Conservation (phyloP, 2,888 invertebrate genomes). For the Rutpela maculata region DNA sequence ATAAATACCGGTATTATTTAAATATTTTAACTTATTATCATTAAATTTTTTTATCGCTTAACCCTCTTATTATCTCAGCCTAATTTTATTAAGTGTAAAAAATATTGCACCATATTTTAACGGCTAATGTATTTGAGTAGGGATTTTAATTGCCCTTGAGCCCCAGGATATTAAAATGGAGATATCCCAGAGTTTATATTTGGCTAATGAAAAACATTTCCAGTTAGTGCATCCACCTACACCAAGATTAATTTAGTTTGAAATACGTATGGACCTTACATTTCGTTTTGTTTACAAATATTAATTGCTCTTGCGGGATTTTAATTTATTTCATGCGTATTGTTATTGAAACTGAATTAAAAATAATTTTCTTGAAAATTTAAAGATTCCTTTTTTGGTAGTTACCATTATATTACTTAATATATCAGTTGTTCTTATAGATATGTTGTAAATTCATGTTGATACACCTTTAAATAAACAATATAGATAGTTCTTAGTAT, state of each 20-base stretch:
- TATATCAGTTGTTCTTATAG: no score
- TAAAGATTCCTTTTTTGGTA: no score
- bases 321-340: no score
- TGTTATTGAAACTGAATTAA: no score
- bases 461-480: no score
- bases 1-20: neutral
- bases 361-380: no score
- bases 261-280: neutral
- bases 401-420: no score
- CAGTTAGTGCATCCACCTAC: conserved; percentile 9
- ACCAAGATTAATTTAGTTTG: conserved; percentile 6
- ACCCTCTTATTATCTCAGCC: neutral
- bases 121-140: conserved; percentile 21
- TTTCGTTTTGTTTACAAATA: neutral
- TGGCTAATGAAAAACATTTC: conserved; percentile 20
- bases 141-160: conserved; percentile 28
- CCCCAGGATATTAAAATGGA: conserved; percentile 20
- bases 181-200: conserved; percentile 25
- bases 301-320: neutral
- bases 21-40: neutral
- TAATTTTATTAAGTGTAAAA: conserved; percentile 11
- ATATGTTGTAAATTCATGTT: no score
- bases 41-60: conserved; percentile 10
- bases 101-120: conserved; percentile 19
- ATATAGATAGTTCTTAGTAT: no score